Evolutionary conservation across 1,140 invertebrate species (phyloP), one percentile per base, ranked within the genome.

Genomic region (Drosophila repleta): DNA sequence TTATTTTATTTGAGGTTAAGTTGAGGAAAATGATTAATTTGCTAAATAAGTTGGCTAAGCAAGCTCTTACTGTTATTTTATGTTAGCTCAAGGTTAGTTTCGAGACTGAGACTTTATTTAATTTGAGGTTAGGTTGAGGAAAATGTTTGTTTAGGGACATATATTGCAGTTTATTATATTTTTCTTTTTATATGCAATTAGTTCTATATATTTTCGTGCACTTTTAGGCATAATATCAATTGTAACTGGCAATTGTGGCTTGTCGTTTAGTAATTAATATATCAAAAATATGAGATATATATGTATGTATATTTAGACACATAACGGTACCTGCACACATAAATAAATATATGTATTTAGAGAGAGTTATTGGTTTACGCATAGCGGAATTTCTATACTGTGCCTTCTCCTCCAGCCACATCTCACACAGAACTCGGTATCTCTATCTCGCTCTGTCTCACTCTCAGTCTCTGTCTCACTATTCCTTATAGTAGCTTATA

Each of bases 391-490:
- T 49, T 65, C 52, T 45, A 43, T 46, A 74, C 81, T 80, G 80
- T 85, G 81, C 80, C 80, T 85, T 80, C 46, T 60, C 29, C 51
- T 48, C 17, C 35, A 37, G 32, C n/a, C 49, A 21, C 18, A 32
- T 8, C 18, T 8, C 18, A 26, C 46, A 37, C 10, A 46, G 5
- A 63, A 10, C 46, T 13, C n/a, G n/a, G n/a, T n/a, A n/a, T n/a
- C 39, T 41, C 11, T 24, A 24, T 24, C 37, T 32, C 11, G 21
- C 6, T 35, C 35, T 20, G 53, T 37, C 32, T 24, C 15, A 13
- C 37, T n/a, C 29, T 29, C 24, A 5, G 24, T 26, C 2, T 29
- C 29, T 29, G 29, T 29, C 29, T 1, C 29, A 29, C 46, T 15
- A 61, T 7, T 7, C 43, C 48, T 26, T 35, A 29, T 35, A 35